Percentiles rank a stretch among this genome's conserved stretches.
Conservation (phyloP, 2,113 vertebrate genomes). For the Leptodactylus fuscus region DNA sequence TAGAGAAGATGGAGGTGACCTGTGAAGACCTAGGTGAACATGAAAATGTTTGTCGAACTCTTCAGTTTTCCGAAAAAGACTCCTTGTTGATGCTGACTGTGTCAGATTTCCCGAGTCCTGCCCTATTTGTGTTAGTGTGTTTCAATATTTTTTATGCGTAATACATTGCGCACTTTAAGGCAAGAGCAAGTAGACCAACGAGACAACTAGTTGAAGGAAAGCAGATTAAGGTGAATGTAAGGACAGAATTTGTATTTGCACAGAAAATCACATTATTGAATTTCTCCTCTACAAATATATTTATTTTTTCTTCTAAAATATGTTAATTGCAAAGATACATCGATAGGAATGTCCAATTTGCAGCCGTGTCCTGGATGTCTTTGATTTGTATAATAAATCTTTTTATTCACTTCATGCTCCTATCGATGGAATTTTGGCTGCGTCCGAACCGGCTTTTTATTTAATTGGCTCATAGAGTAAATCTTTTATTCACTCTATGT, state of each 20-base stretch:
- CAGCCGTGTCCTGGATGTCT: conserved; percentile 1
- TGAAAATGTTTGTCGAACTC: not conserved
- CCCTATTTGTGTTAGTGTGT: not conserved
- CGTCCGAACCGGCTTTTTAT: conserved; percentile 39
- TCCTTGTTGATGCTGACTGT: not conserved
- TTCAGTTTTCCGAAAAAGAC: not conserved
- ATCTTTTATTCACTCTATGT: conserved; percentile 41
- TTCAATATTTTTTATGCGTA: not conserved
- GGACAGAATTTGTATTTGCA: conserved; percentile 25
- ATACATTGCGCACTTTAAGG: not conserved
- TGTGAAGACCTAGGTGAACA: not conserved
- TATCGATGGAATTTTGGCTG: conserved; percentile 49
- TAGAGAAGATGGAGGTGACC: not conserved
- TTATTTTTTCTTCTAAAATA: conserved; percentile 36
- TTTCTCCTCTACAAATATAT: conserved; percentile 31
- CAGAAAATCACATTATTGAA: conserved; percentile 44
- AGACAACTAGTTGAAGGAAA: conserved; percentile 27
- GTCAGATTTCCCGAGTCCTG: not conserved
- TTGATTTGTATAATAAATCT: conserved; percentile 49
- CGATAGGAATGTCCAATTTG: conserved; percentile 31
- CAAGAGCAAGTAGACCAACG: not conserved
- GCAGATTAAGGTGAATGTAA: conserved; percentile 25
- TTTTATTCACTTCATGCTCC: conserved; percentile 27
- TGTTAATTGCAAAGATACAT: conserved; percentile 41
- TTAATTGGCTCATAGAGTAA: conserved; percentile 43